A percentile compares a stretch with the other conserved stretches of the same genome.
Conservation (phyloP, 1,140 invertebrate species). For the Diachasma alloeum region DNA sequence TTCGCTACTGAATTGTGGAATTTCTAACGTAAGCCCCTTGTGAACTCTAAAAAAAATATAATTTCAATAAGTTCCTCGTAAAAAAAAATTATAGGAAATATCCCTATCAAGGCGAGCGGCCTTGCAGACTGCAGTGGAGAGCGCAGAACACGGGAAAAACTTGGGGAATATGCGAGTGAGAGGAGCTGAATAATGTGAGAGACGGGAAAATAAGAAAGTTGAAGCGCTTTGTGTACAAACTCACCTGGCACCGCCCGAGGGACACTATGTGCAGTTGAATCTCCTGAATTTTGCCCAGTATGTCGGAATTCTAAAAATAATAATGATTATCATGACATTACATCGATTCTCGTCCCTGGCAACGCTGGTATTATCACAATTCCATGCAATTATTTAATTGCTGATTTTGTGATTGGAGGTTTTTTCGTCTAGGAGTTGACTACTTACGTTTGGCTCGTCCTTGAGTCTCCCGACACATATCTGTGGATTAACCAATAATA, state of each 20-base stretch:
- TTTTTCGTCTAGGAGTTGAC: background rate
- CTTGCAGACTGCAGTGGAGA: background rate
- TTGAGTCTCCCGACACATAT: slow-evolving; percentile 68
- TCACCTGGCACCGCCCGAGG: slow-evolving; percentile 58
- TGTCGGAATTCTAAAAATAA: slow-evolving; percentile 51
- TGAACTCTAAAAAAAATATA: too few relatives aligned
- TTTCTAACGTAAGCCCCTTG: too few relatives aligned
- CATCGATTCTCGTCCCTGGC: background rate
- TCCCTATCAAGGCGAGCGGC: background rate
- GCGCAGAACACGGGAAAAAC: background rate
- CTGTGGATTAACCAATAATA: slow-evolving; percentile 55
- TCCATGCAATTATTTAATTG: slow-evolving; percentile 2
- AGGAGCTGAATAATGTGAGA: background rate
- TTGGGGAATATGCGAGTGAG: background rate
- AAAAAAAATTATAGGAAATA: background rate
- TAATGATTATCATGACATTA: slow-evolving; percentile 9
- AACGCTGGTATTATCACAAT: background rate
- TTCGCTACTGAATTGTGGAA: too few relatives aligned
- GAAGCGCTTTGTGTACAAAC: slow-evolving; percentile 18
- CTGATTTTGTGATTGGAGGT: background rate
- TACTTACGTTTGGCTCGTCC: slow-evolving; percentile 70
- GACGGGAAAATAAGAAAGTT: background rate
- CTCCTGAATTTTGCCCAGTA: slow-evolving; percentile 50
- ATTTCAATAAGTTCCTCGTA: background rate
- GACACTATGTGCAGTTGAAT: slow-evolving; percentile 55